These are phyloP conservation scores for Orbicella faveolata DNA, from an alignment of 64 coral and sea anemone genomes.

Conservation along the genomic window DNA sequence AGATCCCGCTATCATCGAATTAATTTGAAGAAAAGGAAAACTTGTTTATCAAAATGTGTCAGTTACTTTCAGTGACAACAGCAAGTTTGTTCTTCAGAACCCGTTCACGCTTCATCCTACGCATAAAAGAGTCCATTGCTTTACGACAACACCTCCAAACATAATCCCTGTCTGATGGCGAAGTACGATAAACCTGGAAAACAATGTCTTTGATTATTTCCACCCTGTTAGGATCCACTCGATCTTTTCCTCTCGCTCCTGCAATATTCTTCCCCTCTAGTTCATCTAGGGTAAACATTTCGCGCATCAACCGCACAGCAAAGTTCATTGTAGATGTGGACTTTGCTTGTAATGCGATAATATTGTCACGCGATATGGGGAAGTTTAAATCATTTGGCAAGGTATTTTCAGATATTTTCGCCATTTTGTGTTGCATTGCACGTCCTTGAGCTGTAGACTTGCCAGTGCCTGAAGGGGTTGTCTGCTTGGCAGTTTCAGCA, in stretches of 20 bases:
- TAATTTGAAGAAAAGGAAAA: too few relatives aligned
- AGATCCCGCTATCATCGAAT: too few relatives aligned
- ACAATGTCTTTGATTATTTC: constrained; percentile 49
- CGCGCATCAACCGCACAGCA: constrained; percentile 30
- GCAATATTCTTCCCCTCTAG: constrained; percentile 44
- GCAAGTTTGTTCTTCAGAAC: not conserved
- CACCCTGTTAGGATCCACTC: constrained; percentile 43
- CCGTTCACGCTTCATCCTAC: constrained; percentile 1
- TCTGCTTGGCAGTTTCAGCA: not conserved
- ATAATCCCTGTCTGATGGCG: constrained; percentile 26
- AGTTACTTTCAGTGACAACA: too few relatives aligned
- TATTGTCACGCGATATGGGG: constrained; percentile 43
- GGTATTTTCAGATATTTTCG: constrained; percentile 20
- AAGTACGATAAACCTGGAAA: constrained; percentile 41
- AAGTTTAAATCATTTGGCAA: constrained; percentile 23
- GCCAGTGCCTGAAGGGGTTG: not conserved
- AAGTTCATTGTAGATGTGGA: constrained; percentile 46
- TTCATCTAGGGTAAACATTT: constrained; percentile 41
- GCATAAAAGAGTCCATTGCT: constrained; percentile 45
- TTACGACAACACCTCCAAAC: constrained; percentile 51
- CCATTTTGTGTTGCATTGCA: constrained; percentile 13
- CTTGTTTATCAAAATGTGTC: too few relatives aligned
- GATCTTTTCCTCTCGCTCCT: constrained; percentile 40
- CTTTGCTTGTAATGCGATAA: constrained; percentile 15
- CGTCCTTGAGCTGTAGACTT: not conserved